Percentiles rank a stretch among this genome's conserved stretches.
Evolutionary conservation across 1,140 invertebrate genomes (phyloP).

Genomic region (Stegodyphus mimosarum): DNA sequence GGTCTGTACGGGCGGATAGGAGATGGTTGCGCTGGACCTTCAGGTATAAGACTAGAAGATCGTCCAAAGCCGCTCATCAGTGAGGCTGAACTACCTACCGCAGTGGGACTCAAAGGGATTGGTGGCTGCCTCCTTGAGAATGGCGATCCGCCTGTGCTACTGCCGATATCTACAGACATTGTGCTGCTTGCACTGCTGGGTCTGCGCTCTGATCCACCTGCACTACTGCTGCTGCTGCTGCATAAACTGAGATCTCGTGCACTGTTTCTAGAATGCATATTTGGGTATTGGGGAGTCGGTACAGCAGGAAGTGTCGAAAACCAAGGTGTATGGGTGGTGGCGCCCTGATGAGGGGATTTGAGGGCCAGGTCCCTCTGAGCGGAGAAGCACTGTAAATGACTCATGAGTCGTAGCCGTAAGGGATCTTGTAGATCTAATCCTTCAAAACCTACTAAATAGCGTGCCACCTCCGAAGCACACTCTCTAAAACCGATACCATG

Average conservation of each 20-base stretch:
- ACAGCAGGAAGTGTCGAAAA: conserved; percentile 61
- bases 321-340: conserved; percentile 63
- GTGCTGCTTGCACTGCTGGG: conserved; percentile 9
- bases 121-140: not conserved
- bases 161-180: not conserved
- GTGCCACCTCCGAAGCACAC: conserved; percentile 92
- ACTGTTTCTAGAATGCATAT: conserved; percentile 6
- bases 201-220: not conserved
- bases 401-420: conserved; percentile 87
- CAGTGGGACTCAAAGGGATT: conserved; percentile 63
- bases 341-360: conserved; percentile 62
- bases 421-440: conserved; percentile 97
- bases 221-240: conserved; percentile 1
- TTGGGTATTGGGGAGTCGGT: conserved; percentile 40
- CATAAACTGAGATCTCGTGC: not conserved
- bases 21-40: conserved; percentile 11
- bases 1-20: conserved; percentile 87
- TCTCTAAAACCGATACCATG: conserved; percentile 95
- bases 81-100: conserved; percentile 57
- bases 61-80: conserved; percentile 63
- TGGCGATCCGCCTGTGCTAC: not conserved
- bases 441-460: conserved; percentile 91
- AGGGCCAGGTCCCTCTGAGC: conserved; percentile 83
- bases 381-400: conserved; percentile 89
- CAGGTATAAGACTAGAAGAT: conserved; percentile 61